A percentile compares a stretch with the other conserved stretches of the same genome.
phyloP scores from a whole-genome alignment of 2,797 vertebrate species.

The Loris lydekkerianus region DNA sequence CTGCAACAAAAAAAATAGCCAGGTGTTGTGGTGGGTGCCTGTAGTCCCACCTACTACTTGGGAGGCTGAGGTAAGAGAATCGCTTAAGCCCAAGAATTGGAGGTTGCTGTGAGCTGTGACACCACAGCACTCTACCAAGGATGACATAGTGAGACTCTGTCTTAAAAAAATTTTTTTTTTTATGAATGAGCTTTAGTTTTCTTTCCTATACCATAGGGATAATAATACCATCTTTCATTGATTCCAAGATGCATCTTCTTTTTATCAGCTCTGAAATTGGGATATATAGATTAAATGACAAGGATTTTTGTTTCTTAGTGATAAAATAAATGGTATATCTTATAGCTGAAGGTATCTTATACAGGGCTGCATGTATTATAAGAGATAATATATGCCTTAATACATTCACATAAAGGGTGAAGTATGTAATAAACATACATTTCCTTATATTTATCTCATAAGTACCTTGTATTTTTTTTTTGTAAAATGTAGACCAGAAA shows the following conservation, averaged over 20 bases:
- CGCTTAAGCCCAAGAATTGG: no score
- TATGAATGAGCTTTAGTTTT: neutral
- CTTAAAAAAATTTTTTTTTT: neutral
- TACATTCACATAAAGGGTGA: neutral
- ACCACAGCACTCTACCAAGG: no score
- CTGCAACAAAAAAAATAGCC: no score
- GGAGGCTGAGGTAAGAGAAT: no score
- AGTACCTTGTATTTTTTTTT: neutral
- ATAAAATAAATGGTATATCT: neutral
- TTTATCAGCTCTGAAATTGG: constrained; percentile 2
- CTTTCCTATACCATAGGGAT: neutral
- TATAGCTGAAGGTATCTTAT: neutral
- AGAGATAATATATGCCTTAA: neutral
- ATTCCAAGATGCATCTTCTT: neutral
- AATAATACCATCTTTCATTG: neutral
- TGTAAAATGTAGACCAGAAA: neutral
- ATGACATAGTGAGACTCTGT: no score
- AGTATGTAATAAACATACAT: neutral
- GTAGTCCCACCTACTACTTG: no score
- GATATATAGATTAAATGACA: constrained; percentile 30
- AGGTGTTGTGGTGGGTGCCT: no score
- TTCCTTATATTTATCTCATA: neutral
- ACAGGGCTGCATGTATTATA: neutral
- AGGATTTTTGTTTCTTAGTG: constrained; percentile 32
- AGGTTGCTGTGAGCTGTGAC: no score